phyloP scores from a whole-genome alignment of 2,113 vertebrate species.

The Oncorhynchus tshawytscha region DNA sequence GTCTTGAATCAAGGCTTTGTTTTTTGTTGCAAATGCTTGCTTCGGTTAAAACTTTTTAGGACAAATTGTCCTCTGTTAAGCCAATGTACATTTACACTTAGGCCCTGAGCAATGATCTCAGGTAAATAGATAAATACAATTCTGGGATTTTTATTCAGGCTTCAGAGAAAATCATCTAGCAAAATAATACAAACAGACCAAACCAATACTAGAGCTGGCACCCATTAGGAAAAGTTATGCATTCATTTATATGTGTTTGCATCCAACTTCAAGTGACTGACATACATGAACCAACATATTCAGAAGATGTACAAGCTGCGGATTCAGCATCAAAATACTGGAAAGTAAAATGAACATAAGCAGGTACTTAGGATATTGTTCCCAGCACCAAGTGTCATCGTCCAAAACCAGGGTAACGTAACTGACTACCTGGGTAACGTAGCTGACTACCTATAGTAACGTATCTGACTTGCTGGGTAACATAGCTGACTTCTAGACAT shows the following conservation, averaged over 20 bases:
- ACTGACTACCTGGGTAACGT: too few species aligned
- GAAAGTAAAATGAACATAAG: neutral
- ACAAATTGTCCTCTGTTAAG: neutral
- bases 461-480: too few species aligned
- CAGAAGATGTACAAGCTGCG: neutral
- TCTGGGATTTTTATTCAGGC: constrained; percentile 44
- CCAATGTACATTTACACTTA: neutral
- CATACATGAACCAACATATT: neutral
- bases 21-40: constrained; percentile 5
- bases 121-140: neutral
- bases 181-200: constrained; percentile 37
- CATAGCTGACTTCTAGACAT: too few species aligned
- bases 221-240: constrained; percentile 56
- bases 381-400: neutral
- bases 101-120: neutral
- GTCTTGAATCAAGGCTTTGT: neutral
- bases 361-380: neutral
- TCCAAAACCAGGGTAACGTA: neutral
- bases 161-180: constrained; percentile 56
- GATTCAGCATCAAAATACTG: neutral
- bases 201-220: constrained; percentile 34
- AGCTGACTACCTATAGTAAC: too few species aligned
- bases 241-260: constrained; percentile 40
- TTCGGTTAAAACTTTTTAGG: neutral
- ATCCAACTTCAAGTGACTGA: constrained; percentile 25